Evolutionary conservation across 2,888 invertebrate genomes (phyloP), one percentile per base, ranked within the genome.

Genomic region (Micoletzkya japonica): DNA sequence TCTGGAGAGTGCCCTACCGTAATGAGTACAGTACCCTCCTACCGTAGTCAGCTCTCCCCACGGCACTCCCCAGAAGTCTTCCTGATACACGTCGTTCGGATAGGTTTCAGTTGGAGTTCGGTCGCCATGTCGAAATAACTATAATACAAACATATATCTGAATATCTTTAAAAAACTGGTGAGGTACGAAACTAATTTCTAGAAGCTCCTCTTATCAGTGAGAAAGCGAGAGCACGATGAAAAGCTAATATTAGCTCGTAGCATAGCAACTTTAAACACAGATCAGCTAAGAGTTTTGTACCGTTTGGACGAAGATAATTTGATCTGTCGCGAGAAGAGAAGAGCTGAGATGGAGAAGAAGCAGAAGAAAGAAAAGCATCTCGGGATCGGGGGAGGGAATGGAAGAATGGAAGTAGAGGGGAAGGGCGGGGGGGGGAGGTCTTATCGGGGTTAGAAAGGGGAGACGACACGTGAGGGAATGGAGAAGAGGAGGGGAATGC

Each of bases 111-210:
- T 74, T 1, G 81, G 81, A 2, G 77, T 72, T 14, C 82, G 72
- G 57, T 78, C 80, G 32, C 82, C 82, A 66, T 82, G 82, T 49
- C 82, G 59, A 76, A 77, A 82, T 3, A 81, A 30, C 80, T 80
- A 66, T 39, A 70, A 49, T 34, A 20, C 32, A 39, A 37, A 71
- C 36, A 26, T 3, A 58, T 44, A 14, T 44, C 20, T 44, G 20
- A 44, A 44, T 44, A 14, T 14, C 10, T 44, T 14, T 14, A 44
- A 44, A 44, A 44, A 44, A 44, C 10, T 44, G 20, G 44, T 10
- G 44, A 14, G 10, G 44, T 44, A 44, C 20, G 10, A 44, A 17
- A 44, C 20, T 14, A 44, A 44, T 44, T 44, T 44, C 44, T 14
- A 17, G 44, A 44, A 44, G 20, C 10, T 14, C 10, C 44, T 52